Conservation (phyloP, 2,888 invertebrate genomes). For the Matsumyia berberina region DNA sequence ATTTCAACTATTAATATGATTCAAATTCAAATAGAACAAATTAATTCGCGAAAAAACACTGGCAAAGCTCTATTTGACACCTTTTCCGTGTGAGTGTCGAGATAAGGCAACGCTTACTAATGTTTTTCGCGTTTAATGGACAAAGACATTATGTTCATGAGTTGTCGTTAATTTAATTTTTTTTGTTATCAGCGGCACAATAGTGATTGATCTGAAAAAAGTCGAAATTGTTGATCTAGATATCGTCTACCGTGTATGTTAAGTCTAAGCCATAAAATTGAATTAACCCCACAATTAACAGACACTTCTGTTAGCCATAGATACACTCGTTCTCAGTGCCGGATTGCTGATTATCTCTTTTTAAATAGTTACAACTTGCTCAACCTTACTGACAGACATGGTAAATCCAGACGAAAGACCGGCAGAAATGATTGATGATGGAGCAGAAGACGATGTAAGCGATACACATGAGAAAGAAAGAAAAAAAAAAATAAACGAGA, state of each 20-base stretch:
- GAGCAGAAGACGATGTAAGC: conserved; percentile 21
- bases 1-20: conserved; percentile 18
- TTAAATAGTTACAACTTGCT: conserved; percentile 54
- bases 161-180: too few species aligned
- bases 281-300: conserved; percentile 55
- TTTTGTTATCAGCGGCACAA: conserved; percentile 1
- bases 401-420: conserved; percentile 14
- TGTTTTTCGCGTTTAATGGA: conserved; percentile 3
- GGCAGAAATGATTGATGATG: conserved; percentile 59
- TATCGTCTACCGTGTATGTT: neutral
- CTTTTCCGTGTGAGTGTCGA: conserved; percentile 24
- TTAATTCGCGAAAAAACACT: conserved; percentile 20
- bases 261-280: conserved; percentile 36
- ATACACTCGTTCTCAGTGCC: conserved; percentile 15
- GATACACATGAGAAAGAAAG: neutral
- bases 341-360: conserved; percentile 41
- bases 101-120: conserved; percentile 35
- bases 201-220: conserved; percentile 11
- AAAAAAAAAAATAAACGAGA: conserved; percentile 25
- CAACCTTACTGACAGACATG: conserved; percentile 30
- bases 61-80: conserved; percentile 60
- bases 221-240: too few species aligned
- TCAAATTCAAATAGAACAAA: conserved; percentile 33
- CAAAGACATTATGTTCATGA: conserved; percentile 23
- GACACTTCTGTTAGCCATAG: conserved; percentile 26